These are phyloP conservation scores for Oophaga pumilio DNA, from an alignment of 2,113 vertebrate genomes.

Conservation along the genomic window DNA sequence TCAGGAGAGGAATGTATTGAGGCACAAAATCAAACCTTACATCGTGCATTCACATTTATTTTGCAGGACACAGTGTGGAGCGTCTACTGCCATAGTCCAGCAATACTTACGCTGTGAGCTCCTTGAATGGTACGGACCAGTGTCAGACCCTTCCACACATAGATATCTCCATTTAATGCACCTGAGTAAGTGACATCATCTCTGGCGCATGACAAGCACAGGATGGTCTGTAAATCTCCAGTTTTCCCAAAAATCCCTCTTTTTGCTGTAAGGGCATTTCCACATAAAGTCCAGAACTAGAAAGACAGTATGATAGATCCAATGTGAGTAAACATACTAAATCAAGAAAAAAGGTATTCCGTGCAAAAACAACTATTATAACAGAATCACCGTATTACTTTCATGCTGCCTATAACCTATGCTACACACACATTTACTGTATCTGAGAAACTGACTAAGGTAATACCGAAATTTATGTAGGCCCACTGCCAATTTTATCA, in stretches of 20 bases:
- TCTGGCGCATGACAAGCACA: conserved; percentile 90
- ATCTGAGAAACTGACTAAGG: too few relatives aligned
- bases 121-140: conserved; percentile 88
- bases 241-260: conserved; percentile 95
- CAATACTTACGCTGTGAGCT: conserved; percentile 88
- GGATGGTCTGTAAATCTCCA: conserved; percentile 95
- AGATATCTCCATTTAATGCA: conserved; percentile 94
- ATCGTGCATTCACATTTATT: background rate
- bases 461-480: background rate
- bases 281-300: conserved; percentile 95
- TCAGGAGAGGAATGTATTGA: background rate
- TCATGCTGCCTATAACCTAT: too few relatives aligned
- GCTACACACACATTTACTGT: too few relatives aligned
- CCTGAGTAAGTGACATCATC: conserved; percentile 95
- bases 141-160: conserved; percentile 90
- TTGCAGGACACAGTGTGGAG: background rate
- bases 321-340: background rate
- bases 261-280: conserved; percentile 91
- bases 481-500: too few relatives aligned
- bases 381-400: too few relatives aligned
- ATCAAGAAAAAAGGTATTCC: background rate
- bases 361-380: background rate
- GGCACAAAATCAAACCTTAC: background rate
- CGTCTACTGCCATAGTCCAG: background rate
- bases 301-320: background rate